Evolutionary conservation across 2,113 vertebrate genomes (phyloP).

Genomic region (Promerops cafer): DNA sequence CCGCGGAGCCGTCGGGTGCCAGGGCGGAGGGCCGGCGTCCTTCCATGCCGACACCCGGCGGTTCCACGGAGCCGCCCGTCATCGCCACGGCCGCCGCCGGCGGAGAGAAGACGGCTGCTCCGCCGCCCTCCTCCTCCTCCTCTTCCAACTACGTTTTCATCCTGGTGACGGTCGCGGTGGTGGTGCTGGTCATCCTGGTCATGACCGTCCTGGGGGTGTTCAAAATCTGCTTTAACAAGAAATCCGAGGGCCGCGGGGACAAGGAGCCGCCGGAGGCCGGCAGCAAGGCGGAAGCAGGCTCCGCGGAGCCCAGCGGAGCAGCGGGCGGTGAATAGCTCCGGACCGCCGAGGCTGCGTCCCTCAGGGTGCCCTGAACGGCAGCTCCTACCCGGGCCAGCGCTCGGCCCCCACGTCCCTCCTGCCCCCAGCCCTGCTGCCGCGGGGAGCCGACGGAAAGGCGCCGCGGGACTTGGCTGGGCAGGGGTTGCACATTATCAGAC

Average conservation of each 20-base stretch:
- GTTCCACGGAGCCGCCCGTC: background rate
- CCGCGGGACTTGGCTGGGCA: background rate
- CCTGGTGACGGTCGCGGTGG: slow-evolving; percentile 63
- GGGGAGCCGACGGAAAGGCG: background rate
- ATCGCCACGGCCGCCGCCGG: background rate
- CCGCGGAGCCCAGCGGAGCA: background rate
- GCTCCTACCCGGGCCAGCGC: background rate
- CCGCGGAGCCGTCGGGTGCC: background rate
- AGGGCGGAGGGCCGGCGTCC: background rate
- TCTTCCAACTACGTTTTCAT: slow-evolving; percentile 62
- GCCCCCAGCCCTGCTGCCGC: background rate
- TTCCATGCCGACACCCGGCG: background rate
- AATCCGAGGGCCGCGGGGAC: background rate
- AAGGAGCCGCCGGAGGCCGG: background rate
- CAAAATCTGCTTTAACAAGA: slow-evolving; percentile 62
- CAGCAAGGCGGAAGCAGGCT: background rate
- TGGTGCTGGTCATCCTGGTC: slow-evolving; percentile 65
- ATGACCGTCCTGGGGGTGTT: slow-evolving; percentile 68
- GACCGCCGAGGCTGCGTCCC: background rate
- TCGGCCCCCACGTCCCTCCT: too few species aligned
- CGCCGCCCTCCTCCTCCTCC: background rate
- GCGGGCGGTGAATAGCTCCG: background rate
- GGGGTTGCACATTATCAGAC: background rate
- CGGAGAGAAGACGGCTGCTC: background rate
- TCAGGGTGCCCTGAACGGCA: background rate